Evolutionary conservation across 2,888 invertebrate genomes (phyloP).

Genomic region (Timandra comae): DNA sequence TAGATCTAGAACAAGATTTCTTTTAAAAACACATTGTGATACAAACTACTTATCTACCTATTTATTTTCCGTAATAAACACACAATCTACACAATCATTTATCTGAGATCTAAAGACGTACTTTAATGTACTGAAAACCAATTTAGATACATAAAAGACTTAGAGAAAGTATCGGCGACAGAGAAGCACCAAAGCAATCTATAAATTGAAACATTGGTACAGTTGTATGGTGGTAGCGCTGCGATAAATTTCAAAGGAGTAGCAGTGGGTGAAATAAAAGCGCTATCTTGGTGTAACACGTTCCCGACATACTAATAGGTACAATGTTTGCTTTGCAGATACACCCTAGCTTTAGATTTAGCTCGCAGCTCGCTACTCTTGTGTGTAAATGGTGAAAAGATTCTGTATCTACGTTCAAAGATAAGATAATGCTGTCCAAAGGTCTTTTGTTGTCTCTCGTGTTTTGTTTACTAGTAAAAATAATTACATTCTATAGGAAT

Average conservation of each 20-base stretch:
- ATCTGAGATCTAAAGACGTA: too few species aligned
- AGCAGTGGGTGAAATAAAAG: slow-evolving; percentile 43
- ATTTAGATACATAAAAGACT: slow-evolving; percentile 3
- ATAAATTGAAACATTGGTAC: slow-evolving; percentile 29
- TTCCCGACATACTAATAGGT: slow-evolving; percentile 36
- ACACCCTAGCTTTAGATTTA: slow-evolving; percentile 31
- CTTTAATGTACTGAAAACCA: neutral
- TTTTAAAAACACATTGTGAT: too few species aligned
- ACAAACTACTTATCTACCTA: too few species aligned
- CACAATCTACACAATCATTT: too few species aligned
- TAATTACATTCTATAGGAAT: too few species aligned
- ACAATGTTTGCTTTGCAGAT: slow-evolving; percentile 26
- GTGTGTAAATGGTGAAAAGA: slow-evolving; percentile 33
- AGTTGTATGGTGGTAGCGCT: slow-evolving; percentile 25
- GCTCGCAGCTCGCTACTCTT: slow-evolving; percentile 26
- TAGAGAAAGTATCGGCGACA: slow-evolving; percentile 3
- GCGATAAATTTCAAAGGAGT: slow-evolving; percentile 41
- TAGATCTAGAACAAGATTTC: too few species aligned
- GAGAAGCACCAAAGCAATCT: slow-evolving; percentile 16
- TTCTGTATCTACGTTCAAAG: neutral
- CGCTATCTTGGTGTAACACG: slow-evolving; percentile 48
- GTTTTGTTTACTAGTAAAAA: neutral
- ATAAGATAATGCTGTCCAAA: too few species aligned
- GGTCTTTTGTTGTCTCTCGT: too few species aligned
- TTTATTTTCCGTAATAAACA: too few species aligned